phyloP scores from a whole-genome alignment of 2,113 vertebrate genomes.

The Zosterops pallidus region DNA sequence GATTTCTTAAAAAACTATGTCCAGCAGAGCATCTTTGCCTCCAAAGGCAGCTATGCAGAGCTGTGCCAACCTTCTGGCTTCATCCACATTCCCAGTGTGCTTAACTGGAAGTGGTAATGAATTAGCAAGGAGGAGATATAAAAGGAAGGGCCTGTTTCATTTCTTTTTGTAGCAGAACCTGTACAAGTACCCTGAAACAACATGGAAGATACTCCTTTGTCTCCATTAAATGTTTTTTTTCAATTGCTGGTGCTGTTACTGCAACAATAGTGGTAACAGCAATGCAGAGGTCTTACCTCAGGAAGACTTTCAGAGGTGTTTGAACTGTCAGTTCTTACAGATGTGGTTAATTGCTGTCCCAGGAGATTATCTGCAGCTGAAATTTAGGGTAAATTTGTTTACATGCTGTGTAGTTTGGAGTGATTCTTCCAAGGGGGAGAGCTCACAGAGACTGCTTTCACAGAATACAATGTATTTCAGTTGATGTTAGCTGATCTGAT shows the following conservation, averaged over 20 bases:
- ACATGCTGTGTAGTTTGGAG: not conserved
- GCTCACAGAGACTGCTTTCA: not conserved
- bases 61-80: not conserved
- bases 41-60: not conserved
- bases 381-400: not conserved
- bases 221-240: not conserved
- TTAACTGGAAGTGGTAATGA: rapidly evolving
- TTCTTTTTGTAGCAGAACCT: not conserved
- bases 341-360: not conserved
- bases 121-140: not conserved
- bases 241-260: not conserved
- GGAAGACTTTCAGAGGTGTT: not conserved
- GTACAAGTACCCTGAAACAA: not conserved
- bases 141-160: not conserved
- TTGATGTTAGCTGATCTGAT: not conserved
- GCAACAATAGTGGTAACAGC: not conserved
- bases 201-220: not conserved
- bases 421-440: not conserved
- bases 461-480: not conserved
- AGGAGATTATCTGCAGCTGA: not conserved
- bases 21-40: not conserved
- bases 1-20: not conserved
- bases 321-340: not conserved
- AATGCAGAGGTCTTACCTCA: not conserved
- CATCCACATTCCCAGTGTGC: not conserved